Evolutionary conservation across 2,888 invertebrate genomes (phyloP), one percentile per base, ranked within the genome.

Genomic region (Drosophila kambysellisi): DNA sequence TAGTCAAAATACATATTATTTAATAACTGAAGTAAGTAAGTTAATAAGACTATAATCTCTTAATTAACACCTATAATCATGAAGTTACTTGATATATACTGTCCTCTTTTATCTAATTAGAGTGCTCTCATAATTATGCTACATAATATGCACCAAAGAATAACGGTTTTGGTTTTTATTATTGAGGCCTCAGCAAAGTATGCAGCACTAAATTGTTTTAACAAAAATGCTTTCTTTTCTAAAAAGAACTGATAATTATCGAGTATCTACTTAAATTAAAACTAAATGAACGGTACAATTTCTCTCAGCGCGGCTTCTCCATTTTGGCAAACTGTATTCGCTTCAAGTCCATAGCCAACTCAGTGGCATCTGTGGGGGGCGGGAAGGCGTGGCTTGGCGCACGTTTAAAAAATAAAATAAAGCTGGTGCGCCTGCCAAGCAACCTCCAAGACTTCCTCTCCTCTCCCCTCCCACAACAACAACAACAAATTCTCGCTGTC

Each of bases 331-430:
- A 56, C 73, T 64, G 72, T 83, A 83, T 83, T 83, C 75, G 76
- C 74, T 74, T 79, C 82, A 69, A 75, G 63, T 88, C 82, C 82
- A 79, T 79, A 25, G 20, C 20, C 20, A 25, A 25, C 20, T 41
- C 56, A 39, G 39, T 48, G 59, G 17, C 61, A 35, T 53, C 48
- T 37, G 33, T 20, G 61, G 61, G 2, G 65, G 69, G 69, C 67
- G 72, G 53, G 39, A 50, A 59, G 79, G 73, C 79, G 76, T 69
- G 88, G 58, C 51, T 58, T 56, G 61, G 54, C 53, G 68, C 84
- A 87, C 88, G 89, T 87, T 79, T 76, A 76, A 82, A 88, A 88
- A 89, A 85, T 89, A 89, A 89, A 85, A 76, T 76, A 77, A 89
- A 87, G 82, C 84, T 89, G 88, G 84, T 79, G 74, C 74, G 84